These are phyloP conservation scores for Lipophrys pholis DNA, from an alignment of 2,113 vertebrate genomes.

Conservation along the genomic window DNA sequence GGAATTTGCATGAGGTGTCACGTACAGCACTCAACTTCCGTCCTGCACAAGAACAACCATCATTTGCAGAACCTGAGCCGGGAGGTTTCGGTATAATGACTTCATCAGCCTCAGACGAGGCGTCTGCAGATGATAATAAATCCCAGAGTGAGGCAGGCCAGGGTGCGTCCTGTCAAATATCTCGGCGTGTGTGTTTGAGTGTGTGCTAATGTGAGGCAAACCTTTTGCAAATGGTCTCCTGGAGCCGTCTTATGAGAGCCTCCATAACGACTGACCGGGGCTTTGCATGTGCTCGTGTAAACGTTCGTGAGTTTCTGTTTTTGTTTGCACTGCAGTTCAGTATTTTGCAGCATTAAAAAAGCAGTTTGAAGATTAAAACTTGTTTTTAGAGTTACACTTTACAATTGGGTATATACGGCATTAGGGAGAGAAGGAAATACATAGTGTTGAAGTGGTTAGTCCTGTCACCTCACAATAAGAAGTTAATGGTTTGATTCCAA, in stretches of 20 bases:
- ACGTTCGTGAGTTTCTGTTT: too few species aligned
- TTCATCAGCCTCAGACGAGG: constrained; percentile 20
- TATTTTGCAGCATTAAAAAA: too few species aligned
- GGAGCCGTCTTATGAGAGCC: neutral
- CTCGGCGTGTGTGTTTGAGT: neutral
- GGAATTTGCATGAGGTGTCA: neutral
- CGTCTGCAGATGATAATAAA: constrained; percentile 29
- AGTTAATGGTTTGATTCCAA: too few species aligned
- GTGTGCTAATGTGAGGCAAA: neutral
- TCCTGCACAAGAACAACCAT: neutral
- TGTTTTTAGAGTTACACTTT: too few species aligned
- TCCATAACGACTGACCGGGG: neutral
- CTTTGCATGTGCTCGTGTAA: neutral
- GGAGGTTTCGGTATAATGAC: constrained; percentile 12
- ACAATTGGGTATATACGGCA: too few species aligned
- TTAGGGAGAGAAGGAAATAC: too few species aligned
- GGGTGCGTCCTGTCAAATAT: constrained; percentile 3
- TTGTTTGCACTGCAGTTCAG: too few species aligned
- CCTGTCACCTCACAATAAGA: too few species aligned
- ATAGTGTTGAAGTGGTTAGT: too few species aligned
- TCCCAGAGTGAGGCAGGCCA: constrained; percentile 24
- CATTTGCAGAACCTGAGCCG: constrained; percentile 1
- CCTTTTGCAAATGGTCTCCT: constrained; percentile 3
- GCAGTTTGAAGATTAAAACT: too few species aligned
- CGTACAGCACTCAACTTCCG: neutral